phyloP scores from a whole-genome alignment of 1,140 invertebrate genomes.

The Adelges cooleyi region DNA sequence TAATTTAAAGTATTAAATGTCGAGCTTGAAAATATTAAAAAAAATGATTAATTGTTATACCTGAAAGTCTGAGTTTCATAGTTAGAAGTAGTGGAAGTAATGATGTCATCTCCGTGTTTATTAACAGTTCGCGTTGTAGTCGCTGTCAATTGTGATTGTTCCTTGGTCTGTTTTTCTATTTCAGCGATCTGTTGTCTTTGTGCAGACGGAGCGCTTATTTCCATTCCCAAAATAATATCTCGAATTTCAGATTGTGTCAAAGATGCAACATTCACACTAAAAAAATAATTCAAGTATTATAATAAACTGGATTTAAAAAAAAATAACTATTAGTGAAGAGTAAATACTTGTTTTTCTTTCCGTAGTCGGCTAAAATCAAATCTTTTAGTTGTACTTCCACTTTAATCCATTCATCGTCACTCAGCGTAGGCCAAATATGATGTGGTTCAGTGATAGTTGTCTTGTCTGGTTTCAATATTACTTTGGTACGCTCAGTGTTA shows the following conservation, averaged over 20 bases:
- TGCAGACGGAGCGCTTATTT: constrained; percentile 96
- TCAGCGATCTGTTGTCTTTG: constrained; percentile 98
- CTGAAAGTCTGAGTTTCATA: constrained; percentile 95
- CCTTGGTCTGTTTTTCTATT: constrained; percentile 99
- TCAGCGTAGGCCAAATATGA: constrained; percentile 97
- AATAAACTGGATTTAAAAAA: neutral
- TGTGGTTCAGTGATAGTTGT: constrained; percentile 97
- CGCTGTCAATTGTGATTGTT: constrained; percentile 94
- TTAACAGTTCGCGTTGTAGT: constrained; percentile 97
- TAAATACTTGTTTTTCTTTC: constrained; percentile 97
- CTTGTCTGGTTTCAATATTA: constrained; percentile 93
- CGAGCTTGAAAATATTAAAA: too few species aligned
- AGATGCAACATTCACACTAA: constrained; percentile 90
- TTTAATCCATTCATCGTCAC: constrained; percentile 99
- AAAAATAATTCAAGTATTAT: constrained; percentile 31
- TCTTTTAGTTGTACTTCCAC: constrained; percentile 97
- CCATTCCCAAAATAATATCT: constrained; percentile 99
- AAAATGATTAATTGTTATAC: too few species aligned
- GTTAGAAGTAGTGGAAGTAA: constrained; percentile 96
- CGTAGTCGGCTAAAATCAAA: constrained; percentile 96
- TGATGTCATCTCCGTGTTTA: constrained; percentile 99
- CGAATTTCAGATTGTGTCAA: constrained; percentile 97
- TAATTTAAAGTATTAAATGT: neutral
- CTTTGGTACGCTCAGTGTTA: constrained; percentile 97
- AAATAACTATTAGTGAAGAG: too few species aligned